Base-by-base conservation (phyloP, 2,113 vertebrate species). In the Heterochromis multidens region DNA sequence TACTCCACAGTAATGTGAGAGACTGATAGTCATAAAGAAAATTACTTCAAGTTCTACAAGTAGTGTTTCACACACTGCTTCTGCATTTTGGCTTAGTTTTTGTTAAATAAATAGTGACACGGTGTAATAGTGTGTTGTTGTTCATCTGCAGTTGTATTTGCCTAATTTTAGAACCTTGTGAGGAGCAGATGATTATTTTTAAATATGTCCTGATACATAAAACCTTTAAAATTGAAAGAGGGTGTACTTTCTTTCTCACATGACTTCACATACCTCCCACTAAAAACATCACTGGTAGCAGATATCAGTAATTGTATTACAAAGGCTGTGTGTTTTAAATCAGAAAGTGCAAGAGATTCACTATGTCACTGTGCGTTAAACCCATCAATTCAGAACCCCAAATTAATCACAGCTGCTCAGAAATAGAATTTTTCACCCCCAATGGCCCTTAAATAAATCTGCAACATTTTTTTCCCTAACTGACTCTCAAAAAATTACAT, bases 351-450 rank as follows among this genome's bases (percentile, higher is more conserved):
- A 33, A 54, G 83, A 82, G 63, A 87, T 91, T 88, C 70, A 77
- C 60, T 62, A 29, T 83, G 88, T 89, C 88, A 88, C 61, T 80
- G 19, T 81, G 61, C 59, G 65, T 76, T 87, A 91, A 93, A 92
- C 85, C 81, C 67, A 56, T 82, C 82, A 79, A 83, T 74, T 84
- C 67, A 86, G 87, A 91, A 79, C 25, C 49, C 59, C 43, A 33
- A 16, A 49, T 88, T 49, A 84, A 58, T 33, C 49, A 65, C 58
- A 33, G 21, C 78, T 59, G 77, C 40, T 37, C 21, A 85, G 76
- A 81, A 84, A 88, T 63, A 33, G n/a, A 65, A 52, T 33, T 11
- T 31, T 77, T 88, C 40, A 80, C 77, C 76, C 52, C 76, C 43
- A 74, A 82, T 35, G 83, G 63, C 27, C 46, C 62, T 81, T 83